Conservation (phyloP, 2,888 invertebrate genomes). For the Ischnura elegans region DNA sequence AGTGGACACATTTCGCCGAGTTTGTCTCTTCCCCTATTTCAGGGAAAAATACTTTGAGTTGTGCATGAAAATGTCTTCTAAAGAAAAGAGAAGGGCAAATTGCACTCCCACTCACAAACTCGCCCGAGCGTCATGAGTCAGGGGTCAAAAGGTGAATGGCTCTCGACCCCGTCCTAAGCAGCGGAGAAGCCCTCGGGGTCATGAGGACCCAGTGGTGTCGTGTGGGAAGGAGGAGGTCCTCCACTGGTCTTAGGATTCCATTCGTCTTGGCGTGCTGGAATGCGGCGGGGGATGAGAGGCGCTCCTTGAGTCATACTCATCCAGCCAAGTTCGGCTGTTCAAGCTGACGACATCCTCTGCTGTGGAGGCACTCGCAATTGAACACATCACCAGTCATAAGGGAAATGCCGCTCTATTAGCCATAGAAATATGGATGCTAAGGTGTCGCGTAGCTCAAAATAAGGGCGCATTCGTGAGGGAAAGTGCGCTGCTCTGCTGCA, state of each 20-base stretch:
- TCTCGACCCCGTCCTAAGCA: neutral
- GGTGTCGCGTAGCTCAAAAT: no score
- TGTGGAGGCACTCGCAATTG: neutral
- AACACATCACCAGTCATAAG: neutral
- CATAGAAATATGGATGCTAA: no score
- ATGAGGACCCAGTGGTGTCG: neutral
- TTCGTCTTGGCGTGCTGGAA: constrained; percentile 3
- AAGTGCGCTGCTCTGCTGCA: no score
- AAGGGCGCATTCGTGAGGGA: no score
- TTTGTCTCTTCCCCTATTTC: no score
- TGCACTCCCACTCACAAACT: neutral
- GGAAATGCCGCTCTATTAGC: neutral
- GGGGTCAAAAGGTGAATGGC: neutral
- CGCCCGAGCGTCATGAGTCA: neutral
- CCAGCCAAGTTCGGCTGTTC: no score
- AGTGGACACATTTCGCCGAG: no score
- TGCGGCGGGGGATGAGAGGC: neutral
- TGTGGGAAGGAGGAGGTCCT: neutral
- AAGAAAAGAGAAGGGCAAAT: no score
- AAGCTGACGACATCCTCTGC: no score
- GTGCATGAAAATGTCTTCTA: no score
- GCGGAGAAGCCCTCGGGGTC: neutral
- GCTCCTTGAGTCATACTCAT: neutral
- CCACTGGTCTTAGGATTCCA: neutral
- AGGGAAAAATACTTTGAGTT: no score